Evolutionary conservation across 2,797 vertebrate genomes (phyloP).

Genomic region (Chrysolophus pictus): DNA sequence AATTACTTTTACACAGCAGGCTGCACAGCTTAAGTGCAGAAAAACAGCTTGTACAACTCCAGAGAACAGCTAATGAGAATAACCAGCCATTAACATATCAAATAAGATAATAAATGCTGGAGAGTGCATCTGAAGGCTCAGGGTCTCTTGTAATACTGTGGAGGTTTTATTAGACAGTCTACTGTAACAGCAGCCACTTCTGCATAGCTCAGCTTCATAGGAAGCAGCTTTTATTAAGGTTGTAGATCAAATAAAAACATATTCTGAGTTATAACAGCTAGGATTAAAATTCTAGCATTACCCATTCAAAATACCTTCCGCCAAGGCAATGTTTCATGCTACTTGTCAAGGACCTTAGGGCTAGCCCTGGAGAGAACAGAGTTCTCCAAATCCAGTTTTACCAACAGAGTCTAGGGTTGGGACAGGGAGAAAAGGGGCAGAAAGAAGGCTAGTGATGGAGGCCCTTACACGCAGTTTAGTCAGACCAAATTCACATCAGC

Average conservation of each 20-base stretch:
- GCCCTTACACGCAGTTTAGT: not conserved
- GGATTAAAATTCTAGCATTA: not conserved
- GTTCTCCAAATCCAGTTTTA: not conserved
- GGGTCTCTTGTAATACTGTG: not conserved
- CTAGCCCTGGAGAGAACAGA: not conserved
- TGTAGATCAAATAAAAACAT: not conserved
- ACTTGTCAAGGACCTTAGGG: not conserved
- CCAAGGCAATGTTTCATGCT: not conserved
- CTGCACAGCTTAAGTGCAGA: slow-evolving; percentile 7
- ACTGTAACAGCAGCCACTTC: not conserved
- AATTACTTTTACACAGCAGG: slow-evolving; percentile 16
- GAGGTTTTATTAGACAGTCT: not conserved
- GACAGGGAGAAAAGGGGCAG: not conserved
- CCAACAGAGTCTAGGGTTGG: not conserved
- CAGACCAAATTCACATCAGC: fast-evolving
- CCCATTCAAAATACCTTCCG: not conserved
- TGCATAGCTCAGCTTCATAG: not conserved
- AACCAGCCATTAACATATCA: slow-evolving; percentile 30
- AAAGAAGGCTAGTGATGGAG: not conserved
- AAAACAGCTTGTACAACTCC: slow-evolving; percentile 9
- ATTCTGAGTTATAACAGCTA: not conserved
- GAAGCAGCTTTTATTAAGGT: not conserved
- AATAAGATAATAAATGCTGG: slow-evolving; percentile 24
- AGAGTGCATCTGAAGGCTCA: slow-evolving; percentile 1
- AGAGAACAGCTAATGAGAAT: slow-evolving; percentile 20